Conservation (phyloP, 2,797 vertebrate species). For the Schizothorax lantsangensis region DNA sequence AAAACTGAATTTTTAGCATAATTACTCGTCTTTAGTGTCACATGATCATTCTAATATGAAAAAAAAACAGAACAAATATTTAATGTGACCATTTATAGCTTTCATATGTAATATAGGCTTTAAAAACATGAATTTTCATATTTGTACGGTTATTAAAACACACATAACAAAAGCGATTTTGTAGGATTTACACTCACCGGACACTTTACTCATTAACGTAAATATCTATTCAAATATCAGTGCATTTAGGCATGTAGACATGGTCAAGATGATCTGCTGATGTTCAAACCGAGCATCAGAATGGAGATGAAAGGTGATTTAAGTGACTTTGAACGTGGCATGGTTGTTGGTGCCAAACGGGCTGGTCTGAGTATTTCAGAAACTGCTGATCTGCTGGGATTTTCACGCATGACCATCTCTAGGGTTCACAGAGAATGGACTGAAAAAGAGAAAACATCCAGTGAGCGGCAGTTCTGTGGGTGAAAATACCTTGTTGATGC, state of each 20-base stretch:
- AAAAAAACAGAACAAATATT: too few relatives aligned
- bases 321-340: background rate
- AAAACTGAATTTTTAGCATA: too few relatives aligned
- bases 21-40: too few relatives aligned
- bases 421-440: background rate
- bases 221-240: too few relatives aligned
- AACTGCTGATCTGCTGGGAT: slow-evolving; percentile 1
- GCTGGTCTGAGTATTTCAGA: slow-evolving; percentile 6
- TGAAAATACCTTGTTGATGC: slow-evolving; percentile 45
- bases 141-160: too few relatives aligned
- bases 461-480: slow-evolving; percentile 15
- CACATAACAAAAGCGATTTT: too few relatives aligned
- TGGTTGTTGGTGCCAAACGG: background rate
- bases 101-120: too few relatives aligned
- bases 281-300: background rate
- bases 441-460: slow-evolving; percentile 16
- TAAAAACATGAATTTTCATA: too few relatives aligned
- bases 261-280: background rate
- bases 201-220: too few relatives aligned
- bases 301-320: background rate
- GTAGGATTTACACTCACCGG: too few relatives aligned
- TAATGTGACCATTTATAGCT: too few relatives aligned
- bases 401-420: background rate
- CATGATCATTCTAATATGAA: too few relatives aligned
- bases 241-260: background rate